These are phyloP conservation scores for Nyctibius grandis DNA, from an alignment of 2,797 vertebrate species.

Conservation along the genomic window DNA sequence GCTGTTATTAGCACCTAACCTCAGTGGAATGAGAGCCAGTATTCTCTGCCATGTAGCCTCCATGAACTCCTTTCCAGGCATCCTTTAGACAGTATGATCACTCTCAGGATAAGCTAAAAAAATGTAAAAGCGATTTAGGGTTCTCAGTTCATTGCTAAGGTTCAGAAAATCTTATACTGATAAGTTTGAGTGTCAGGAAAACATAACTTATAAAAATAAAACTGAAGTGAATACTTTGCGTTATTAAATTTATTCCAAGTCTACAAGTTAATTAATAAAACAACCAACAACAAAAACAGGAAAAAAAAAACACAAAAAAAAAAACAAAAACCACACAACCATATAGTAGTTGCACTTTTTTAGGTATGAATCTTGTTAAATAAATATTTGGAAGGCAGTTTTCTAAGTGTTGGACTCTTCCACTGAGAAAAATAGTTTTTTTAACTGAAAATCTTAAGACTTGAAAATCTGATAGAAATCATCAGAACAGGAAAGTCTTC, in stretches of 20 bases:
- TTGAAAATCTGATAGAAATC: not conserved
- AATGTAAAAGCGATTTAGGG: not conserved
- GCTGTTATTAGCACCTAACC: not conserved
- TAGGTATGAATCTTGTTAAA: not conserved
- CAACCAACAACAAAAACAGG: not conserved
- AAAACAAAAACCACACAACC: not conserved
- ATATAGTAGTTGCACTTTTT: not conserved
- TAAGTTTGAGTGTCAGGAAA: not conserved
- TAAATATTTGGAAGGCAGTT: not conserved
- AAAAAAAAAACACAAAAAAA: fast-evolving
- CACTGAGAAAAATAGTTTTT: not conserved
- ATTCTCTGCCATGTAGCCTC: not conserved
- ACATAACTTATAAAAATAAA: not conserved
- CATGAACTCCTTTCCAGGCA: fast-evolving
- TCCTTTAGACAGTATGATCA: not conserved
- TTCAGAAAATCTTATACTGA: not conserved
- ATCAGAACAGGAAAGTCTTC: not conserved
- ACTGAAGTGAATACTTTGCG: not conserved
- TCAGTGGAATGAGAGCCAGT: not conserved
- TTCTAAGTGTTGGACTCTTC: not conserved
- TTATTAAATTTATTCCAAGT: not conserved
- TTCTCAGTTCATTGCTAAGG: not conserved
- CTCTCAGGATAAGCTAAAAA: not conserved
- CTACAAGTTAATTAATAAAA: not conserved
- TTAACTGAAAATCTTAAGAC: not conserved